Base-by-base conservation (phyloP, 2,888 invertebrate genomes). In the Clepsis dumicolana region DNA sequence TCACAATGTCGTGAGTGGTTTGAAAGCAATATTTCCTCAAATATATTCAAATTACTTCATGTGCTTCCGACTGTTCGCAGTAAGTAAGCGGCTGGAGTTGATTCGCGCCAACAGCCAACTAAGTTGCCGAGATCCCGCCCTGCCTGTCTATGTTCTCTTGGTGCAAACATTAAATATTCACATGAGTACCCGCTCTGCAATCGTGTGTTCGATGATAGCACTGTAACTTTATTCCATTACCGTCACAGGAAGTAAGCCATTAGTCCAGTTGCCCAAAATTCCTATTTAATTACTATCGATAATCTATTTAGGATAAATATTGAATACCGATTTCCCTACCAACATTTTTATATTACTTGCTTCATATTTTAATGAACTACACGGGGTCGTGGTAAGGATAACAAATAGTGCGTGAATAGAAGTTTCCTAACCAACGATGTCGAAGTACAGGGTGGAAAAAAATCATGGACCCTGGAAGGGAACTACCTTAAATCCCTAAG, bases 131-230 rank as follows among this genome's bases (percentile, higher is more conserved):
- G 29, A 29, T 48, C 32, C 29, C 25, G 59, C 41, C 48, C 32
- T 29, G 41, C 18, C 53, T 5, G 32, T 38, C 35, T 50, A 18
- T 64, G 21, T 48, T 29, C 29, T 52, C 18, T 53, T 38, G n/a
- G n/a, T 10, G n/a, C n/a, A 7, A 54, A 50, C 69, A 64, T 69
- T 69, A 44, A 35, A 53, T 57, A 63, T 54, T 48, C 54, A 66
- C 48, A 32, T 24, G 32, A 57, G 18, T 63, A 50, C 38, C 63
- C 38, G 62, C 41, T 54, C 63, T 48, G 56, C 50, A 63, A 64
- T 65, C 52, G 50, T 64, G 48, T 60, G 38, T 25, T 53, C 24
- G 16, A 44, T 59, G n/a, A 54, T 25, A 21, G 12, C 41, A 61
- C 41, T 60, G 24, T 38, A 44, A 27, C 60, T 67, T 27, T 18